phyloP scores from a whole-genome alignment of 92 coral and sea anemone genomes.

The Parazoanthus darwini region DNA sequence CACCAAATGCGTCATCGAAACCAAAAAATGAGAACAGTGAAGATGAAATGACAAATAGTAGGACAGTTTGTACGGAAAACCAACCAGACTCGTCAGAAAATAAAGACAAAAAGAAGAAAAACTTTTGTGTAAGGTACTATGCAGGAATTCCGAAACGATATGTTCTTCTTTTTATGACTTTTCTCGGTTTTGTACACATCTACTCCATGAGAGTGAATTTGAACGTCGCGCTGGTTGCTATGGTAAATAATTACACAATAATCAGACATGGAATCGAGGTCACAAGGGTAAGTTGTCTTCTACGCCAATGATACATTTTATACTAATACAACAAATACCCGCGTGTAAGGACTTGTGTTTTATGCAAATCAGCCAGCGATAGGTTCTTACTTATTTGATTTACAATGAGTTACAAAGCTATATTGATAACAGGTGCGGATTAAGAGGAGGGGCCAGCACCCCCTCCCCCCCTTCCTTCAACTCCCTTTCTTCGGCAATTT shows the following conservation, averaged over 20 bases:
- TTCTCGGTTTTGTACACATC: conserved; percentile 93
- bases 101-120: neutral
- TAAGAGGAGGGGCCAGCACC: too few relatives aligned
- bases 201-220: conserved; percentile 92
- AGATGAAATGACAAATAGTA: neutral
- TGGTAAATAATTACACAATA: conserved; percentile 91
- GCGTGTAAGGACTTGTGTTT: too few relatives aligned
- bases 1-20: conserved; percentile 5
- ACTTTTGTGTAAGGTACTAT: conserved; percentile 6
- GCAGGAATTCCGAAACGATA: conserved; percentile 86
- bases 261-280: conserved; percentile 65
- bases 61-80: neutral
- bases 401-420: too few relatives aligned
- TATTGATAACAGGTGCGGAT: too few relatives aligned
- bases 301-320: neutral
- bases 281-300: conserved; percentile 53
- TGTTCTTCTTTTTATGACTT: conserved; percentile 78
- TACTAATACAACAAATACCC: too few relatives aligned
- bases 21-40: neutral
- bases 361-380: too few relatives aligned
- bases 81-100: neutral
- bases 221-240: conserved; percentile 95
- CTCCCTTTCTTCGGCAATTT: too few relatives aligned
- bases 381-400: too few relatives aligned
- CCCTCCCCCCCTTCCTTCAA: too few relatives aligned